Conservation (phyloP, 2,113 vertebrate genomes). For the Lanius ludovicianus region DNA sequence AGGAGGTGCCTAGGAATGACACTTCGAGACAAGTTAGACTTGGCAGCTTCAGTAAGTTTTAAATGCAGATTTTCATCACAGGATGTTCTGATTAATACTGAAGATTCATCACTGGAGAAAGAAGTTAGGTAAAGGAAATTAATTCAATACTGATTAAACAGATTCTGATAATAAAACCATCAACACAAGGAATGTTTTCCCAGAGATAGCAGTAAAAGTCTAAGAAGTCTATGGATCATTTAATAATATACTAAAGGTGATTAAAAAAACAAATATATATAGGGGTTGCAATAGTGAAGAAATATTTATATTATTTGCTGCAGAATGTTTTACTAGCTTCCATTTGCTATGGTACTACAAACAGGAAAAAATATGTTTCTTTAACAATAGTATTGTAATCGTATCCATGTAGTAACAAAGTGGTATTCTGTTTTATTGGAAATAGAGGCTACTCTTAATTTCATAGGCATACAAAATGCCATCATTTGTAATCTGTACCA, state of each 20-base stretch:
- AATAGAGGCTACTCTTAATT: not conserved
- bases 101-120: not conserved
- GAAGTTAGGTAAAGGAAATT: not conserved
- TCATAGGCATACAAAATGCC: not conserved
- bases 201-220: not conserved
- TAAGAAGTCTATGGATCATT: not conserved
- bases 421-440: not conserved
- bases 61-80: not conserved
- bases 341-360: not conserved
- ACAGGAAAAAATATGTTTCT: not conserved
- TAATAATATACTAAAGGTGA: not conserved
- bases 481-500: not conserved
- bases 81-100: not conserved
- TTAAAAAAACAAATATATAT: not conserved
- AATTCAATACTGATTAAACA: not conserved
- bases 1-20: not conserved
- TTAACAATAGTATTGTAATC: not conserved
- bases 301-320: not conserved
- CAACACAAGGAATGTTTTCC: not conserved
- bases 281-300: not conserved
- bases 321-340: not conserved
- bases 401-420: not conserved
- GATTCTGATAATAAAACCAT: not conserved
- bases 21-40: not conserved
- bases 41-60: constrained; percentile 5